phyloP scores from a whole-genome alignment of 1,140 invertebrate species.

The Caenorhabditis latens region DNA sequence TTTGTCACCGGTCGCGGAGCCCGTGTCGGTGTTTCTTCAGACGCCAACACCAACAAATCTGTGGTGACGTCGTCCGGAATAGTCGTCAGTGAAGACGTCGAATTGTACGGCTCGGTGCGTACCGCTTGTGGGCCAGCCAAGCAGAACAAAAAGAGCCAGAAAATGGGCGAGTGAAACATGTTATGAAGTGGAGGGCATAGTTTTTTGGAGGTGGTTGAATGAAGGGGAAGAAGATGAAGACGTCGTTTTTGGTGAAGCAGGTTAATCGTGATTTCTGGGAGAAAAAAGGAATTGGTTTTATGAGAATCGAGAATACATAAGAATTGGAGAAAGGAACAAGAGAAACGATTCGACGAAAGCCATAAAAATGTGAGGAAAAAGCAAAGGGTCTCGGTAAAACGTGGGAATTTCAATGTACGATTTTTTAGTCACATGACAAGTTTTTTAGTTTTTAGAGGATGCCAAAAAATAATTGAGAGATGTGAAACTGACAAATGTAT shows the following conservation, averaged over 20 bases:
- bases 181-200: slow-evolving; percentile 21
- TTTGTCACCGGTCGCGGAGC: slow-evolving; percentile 16
- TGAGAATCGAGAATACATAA: neutral
- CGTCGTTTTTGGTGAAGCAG: neutral
- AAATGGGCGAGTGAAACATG: neutral
- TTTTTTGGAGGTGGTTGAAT: neutral
- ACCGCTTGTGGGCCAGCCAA: slow-evolving; percentile 43
- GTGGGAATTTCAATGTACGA: no score
- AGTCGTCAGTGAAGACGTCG: neutral
- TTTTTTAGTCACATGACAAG: no score
- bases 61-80: neutral
- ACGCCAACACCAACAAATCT: slow-evolving; percentile 27
- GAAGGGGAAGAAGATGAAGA: neutral
- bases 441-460: no score
- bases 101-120: slow-evolving; percentile 51
- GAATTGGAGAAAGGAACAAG: neutral
- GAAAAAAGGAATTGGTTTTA: neutral
- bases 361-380: neutral
- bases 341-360: neutral
- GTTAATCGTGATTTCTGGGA: neutral
- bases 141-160: slow-evolving; percentile 19
- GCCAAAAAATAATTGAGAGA: no score
- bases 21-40: slow-evolving; percentile 30
- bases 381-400: no score
- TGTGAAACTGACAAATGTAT: no score